A percentile compares a stretch with the other conserved stretches of the same genome.
phyloP scores from a whole-genome alignment of 2,888 invertebrate genomes.

The Aphodius granarius region DNA sequence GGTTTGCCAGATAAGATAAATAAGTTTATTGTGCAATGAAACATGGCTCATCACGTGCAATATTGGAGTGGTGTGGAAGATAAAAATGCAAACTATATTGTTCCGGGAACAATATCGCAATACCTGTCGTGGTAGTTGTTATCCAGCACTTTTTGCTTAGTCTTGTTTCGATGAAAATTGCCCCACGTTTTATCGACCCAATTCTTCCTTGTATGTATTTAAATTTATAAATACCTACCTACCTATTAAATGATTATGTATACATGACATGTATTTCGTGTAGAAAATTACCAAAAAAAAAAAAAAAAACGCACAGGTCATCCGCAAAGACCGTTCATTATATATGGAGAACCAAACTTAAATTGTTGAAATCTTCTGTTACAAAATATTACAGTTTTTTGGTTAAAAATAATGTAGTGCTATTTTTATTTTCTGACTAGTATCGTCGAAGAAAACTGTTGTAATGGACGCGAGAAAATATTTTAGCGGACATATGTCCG shows the following conservation, averaged over 20 bases:
- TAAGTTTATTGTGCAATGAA: neutral
- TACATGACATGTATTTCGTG: neutral
- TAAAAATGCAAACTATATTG: neutral
- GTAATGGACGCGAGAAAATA: too few species aligned
- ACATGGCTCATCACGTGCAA: neutral
- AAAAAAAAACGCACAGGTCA: too few species aligned
- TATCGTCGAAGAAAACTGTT: too few species aligned
- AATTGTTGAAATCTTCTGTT: too few species aligned
- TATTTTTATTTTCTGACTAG: too few species aligned
- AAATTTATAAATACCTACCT: neutral
- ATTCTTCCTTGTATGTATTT: neutral
- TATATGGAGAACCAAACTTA: too few species aligned
- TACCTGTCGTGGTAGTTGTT: neutral
- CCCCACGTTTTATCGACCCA: neutral
- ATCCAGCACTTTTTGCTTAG: neutral
- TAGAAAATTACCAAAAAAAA: too few species aligned
- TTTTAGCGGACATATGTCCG: too few species aligned
- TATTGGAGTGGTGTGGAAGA: neutral
- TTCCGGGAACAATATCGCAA: neutral
- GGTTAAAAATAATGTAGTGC: too few species aligned
- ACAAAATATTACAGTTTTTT: too few species aligned
- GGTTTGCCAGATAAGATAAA: neutral
- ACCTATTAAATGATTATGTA: neutral
- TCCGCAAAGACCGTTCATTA: too few species aligned
- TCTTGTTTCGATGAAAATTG: neutral